Evolutionary conservation across 2,113 vertebrate species (phyloP).

Genomic region (Montifringilla adamsi): DNA sequence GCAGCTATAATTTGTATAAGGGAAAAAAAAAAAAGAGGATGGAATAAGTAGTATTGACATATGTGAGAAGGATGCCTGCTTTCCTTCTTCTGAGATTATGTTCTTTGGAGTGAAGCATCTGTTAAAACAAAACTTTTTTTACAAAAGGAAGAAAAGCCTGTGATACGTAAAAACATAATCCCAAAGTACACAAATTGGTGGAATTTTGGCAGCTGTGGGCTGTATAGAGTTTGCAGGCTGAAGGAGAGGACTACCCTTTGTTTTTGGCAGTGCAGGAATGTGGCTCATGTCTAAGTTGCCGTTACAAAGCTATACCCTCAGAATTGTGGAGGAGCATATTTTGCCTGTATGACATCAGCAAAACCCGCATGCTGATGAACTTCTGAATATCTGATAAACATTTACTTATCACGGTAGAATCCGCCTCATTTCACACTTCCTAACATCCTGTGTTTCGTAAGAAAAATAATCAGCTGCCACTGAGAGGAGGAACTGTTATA

Average conservation of each 20-base stretch:
- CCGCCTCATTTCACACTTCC: background rate
- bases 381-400: background rate
- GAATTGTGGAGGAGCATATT: background rate
- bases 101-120: slow-evolving; percentile 15
- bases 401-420: background rate
- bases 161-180: background rate
- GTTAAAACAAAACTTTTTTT: slow-evolving; percentile 40
- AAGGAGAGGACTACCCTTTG: background rate
- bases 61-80: slow-evolving; percentile 19
- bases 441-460: background rate
- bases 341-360: background rate
- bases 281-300: background rate
- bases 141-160: background rate
- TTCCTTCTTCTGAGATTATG: background rate
- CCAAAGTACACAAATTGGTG: background rate
- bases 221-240: background rate
- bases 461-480: background rate
- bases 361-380: background rate
- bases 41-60: background rate
- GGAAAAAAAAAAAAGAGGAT: background rate
- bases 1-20: background rate
- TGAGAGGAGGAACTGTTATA: background rate
- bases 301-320: background rate
- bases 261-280: background rate
- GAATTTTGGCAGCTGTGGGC: background rate